Percentiles rank a stretch among this genome's conserved stretches.
These are phyloP conservation scores for Thelohanellus kitauei DNA, from an alignment of 30 jellyfish, hydroid and myxozoan species.

Conservation along the genomic window DNA sequence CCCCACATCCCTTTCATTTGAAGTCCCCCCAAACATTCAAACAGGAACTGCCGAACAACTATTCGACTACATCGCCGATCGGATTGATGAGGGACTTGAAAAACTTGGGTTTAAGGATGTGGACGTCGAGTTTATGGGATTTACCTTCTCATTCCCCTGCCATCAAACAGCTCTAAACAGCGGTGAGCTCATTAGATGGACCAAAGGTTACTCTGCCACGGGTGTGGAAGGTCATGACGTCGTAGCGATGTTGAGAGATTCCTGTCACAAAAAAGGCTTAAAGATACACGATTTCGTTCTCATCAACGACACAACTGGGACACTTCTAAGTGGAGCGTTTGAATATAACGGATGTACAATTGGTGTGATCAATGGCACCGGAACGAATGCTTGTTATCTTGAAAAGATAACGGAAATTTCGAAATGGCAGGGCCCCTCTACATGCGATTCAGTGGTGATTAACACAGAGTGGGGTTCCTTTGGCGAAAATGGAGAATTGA, in stretches of 20 bases:
- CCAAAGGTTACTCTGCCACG: constrained; percentile 59
- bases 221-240: constrained; percentile 76
- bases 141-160: constrained; percentile 75
- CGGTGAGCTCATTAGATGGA: constrained; percentile 65
- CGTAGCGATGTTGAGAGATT: constrained; percentile 20
- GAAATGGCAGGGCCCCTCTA: constrained; percentile 54
- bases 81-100: too few species aligned
- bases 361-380: constrained; percentile 87
- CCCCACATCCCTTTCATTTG: constrained; percentile 18
- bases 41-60: constrained; percentile 33
- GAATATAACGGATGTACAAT: constrained; percentile 37
- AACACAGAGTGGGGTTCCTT: constrained; percentile 98
- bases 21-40: constrained; percentile 18
- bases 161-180: constrained; percentile 38
- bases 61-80: constrained; percentile 60
- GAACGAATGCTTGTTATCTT: constrained; percentile 95
- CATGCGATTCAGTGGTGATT: constrained; percentile 44
- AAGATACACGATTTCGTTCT: too few species aligned
- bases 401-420: constrained; percentile 18
- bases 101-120: constrained; percentile 17
- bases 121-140: constrained; percentile 37
- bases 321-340: too few species aligned
- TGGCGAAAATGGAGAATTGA: constrained; percentile 69
- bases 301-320: too few species aligned
- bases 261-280: too few species aligned